Evolutionary conservation across 2,888 invertebrate species (phyloP), one percentile per base, ranked within the genome.

Genomic region (Cryptosula pallasiana): DNA sequence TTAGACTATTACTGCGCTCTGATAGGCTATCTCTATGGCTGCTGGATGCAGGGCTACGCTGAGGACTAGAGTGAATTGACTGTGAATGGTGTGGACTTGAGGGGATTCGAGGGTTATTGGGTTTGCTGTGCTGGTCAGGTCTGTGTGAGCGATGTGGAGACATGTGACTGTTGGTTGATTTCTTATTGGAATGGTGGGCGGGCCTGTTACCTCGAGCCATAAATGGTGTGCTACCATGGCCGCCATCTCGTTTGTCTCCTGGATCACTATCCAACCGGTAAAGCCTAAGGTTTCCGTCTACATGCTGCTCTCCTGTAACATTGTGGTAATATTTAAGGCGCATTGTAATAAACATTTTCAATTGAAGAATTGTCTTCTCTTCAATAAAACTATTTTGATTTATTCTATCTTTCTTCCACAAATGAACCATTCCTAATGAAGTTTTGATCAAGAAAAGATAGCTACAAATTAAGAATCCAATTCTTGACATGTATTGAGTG

Each of bases 231-330:
- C 55, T 55, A 57, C 57, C 20, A 5, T 5, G 13, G 5, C 25
- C 5, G 63, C 32, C 34, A 13, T 63, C 25, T 3, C 2, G 13
- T 13, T 2, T 32, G 3, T 63, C 63, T 32, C 63, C 63, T 13
- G 27, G 27, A 3, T 63, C 63, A 32, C 63, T 63, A 32, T 63
- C 63, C 16, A 63, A 34, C 32, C n/a, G 25, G 27, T 63, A 63
- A 13, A 63, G 27, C 34, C 63, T 27, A 27, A 63, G 63, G 63
- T 63, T 63, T 2, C 63, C 63, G 32, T 63, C 63, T 32, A 63
- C 63, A 32, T 63, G 63, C 32, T 63, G 63, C 63, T 63, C 63
- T 32, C n/a, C 63, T 63, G 63, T 45, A 45, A 45, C 5, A 20
- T n/a, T n/a, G n/a, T n/a, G n/a, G n/a, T n/a, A n/a, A n/a, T n/a